A percentile compares a stretch with the other conserved stretches of the same genome.
Conservation (phyloP, 2,888 invertebrate species). For the Protodeltote pygarga region DNA sequence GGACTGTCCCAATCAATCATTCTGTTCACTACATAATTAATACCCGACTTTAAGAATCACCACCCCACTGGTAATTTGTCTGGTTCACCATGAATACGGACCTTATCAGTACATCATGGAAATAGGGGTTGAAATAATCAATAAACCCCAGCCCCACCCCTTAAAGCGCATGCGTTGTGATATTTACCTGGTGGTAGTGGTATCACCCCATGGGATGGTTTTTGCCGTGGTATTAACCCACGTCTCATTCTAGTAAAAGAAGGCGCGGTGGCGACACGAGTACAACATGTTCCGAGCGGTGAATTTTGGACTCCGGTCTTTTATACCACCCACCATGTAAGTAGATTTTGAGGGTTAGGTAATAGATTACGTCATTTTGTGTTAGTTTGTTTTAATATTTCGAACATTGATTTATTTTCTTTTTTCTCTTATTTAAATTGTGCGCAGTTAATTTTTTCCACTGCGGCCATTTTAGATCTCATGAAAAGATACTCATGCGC, state of each 20-base stretch:
- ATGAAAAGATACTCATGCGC: neutral
- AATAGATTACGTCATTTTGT: constrained; percentile 11
- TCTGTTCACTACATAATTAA: constrained; percentile 80
- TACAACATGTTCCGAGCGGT: constrained; percentile 17
- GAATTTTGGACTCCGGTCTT: constrained; percentile 26
- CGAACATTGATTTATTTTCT: neutral
- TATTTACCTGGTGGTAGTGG: constrained; percentile 77
- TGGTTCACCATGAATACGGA: constrained; percentile 68
- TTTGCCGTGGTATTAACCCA: constrained; percentile 65
- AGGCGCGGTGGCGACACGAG: constrained; percentile 57
- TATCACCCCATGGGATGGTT: constrained; percentile 69
- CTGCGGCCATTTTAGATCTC: constrained; percentile 29
- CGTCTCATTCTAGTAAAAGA: constrained; percentile 71
- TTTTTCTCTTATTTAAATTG: constrained; percentile 1
- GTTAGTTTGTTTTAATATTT: neutral
- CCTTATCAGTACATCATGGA: constrained; percentile 80
- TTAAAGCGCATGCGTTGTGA: constrained; percentile 78
- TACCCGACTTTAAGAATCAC: constrained; percentile 70
- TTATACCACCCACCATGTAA: constrained; percentile 48
- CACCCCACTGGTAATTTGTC: constrained; percentile 78
- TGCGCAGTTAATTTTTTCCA: constrained; percentile 16
- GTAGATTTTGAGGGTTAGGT: constrained; percentile 16
- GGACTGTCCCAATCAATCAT: constrained; percentile 78
- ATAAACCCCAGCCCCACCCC: constrained; percentile 79
- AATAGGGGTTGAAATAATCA: constrained; percentile 80